These are phyloP conservation scores for Adelognathus sp. DNA, from an alignment of 2,888 invertebrate species.

Conservation along the genomic window DNA sequence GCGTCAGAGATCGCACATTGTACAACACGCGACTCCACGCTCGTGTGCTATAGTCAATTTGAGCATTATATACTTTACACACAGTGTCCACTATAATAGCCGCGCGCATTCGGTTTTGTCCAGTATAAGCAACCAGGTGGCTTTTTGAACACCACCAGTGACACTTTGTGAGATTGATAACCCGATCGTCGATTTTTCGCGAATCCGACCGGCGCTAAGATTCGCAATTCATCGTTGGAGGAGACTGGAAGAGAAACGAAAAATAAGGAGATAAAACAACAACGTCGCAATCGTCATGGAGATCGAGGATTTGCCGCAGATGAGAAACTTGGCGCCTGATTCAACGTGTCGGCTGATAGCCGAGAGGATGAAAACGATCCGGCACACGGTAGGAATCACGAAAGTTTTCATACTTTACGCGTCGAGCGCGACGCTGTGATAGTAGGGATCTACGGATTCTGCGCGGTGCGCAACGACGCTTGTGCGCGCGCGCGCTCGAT, in stretches of 20 bases:
- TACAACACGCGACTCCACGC: neutral
- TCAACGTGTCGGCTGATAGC: constrained; percentile 32
- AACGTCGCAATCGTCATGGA: constrained; percentile 69
- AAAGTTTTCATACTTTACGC: neutral
- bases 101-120: neutral
- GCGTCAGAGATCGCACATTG: constrained; percentile 33
- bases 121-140: constrained; percentile 7
- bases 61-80: neutral
- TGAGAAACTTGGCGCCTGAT: constrained; percentile 83
- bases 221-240: neutral
- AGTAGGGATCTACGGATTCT: constrained; percentile 26
- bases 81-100: constrained; percentile 29
- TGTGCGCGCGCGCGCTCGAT: neutral
- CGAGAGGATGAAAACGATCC: constrained; percentile 61
- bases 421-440: neutral
- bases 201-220: neutral
- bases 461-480: constrained; percentile 18
- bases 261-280: no score
- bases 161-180: constrained; percentile 23
- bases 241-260: neutral
- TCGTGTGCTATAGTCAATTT: neutral
- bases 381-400: constrained; percentile 63
- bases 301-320: constrained; percentile 82
- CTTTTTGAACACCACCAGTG: constrained; percentile 26
- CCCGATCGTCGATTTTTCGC: constrained; percentile 13